phyloP scores from a whole-genome alignment of 2,113 vertebrate species.

The Pampusana beccarii region DNA sequence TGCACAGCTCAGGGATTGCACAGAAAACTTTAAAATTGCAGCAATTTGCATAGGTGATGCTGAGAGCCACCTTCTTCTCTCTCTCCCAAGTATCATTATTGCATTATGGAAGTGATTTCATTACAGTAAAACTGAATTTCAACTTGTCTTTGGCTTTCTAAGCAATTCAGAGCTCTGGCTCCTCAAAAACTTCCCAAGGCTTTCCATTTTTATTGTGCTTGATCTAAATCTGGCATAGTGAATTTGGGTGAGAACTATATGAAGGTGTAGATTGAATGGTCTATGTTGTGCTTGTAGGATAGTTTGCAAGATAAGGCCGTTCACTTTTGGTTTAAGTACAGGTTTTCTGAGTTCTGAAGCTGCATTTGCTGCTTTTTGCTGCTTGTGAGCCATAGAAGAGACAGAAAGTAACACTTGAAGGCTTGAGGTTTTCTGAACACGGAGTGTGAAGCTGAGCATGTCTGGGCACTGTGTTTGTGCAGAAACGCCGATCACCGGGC shows the following conservation, averaged over 20 bases:
- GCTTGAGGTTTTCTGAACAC: neutral
- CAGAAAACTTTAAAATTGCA: neutral
- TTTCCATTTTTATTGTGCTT: neutral
- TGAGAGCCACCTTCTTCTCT: neutral
- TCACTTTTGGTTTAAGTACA: neutral
- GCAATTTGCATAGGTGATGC: neutral
- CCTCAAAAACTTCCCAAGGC: neutral
- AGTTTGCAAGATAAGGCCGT: neutral
- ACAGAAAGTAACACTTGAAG: neutral
- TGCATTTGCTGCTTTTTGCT: neutral
- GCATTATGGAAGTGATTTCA: neutral
- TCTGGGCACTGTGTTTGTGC: neutral
- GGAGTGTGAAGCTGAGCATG: neutral
- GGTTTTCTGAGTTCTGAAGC: neutral
- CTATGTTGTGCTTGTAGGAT: neutral
- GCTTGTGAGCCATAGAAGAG: neutral
- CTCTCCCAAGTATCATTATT: fast-evolving
- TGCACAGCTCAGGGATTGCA: neutral
- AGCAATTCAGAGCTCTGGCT: neutral
- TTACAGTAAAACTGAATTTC: neutral
- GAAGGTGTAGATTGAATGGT: neutral
- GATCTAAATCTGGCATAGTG: neutral
- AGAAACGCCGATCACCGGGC: neutral
- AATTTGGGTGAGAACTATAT: neutral
- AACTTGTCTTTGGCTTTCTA: neutral